Percentiles rank a stretch among this genome's conserved stretches.
Evolutionary conservation across 2,113 vertebrate species (phyloP).

Genomic region (Taxidea taxus): DNA sequence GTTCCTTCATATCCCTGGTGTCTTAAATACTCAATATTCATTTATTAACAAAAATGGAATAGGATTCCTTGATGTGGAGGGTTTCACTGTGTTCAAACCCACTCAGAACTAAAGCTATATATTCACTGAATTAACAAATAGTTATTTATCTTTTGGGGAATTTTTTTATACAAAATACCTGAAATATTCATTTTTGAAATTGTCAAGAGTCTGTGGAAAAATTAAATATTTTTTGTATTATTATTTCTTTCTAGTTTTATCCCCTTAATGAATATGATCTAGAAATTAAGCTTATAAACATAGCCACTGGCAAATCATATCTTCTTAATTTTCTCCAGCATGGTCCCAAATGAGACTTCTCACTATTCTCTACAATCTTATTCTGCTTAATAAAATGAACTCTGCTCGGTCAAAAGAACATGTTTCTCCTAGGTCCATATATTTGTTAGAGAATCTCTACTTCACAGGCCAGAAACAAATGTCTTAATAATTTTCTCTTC

Average conservation of each 20-base stretch:
- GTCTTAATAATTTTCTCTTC: constrained; percentile 65
- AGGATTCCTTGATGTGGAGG: background rate
- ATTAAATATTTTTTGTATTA: background rate
- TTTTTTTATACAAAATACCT: background rate
- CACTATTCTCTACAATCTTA: background rate
- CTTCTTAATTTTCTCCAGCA: background rate
- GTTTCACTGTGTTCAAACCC: background rate
- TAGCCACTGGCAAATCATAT: background rate
- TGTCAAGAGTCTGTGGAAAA: background rate
- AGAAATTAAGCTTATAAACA: background rate
- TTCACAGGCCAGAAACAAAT: constrained; percentile 61
- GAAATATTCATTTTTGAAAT: constrained; percentile 14
- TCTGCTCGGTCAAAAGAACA: constrained; percentile 57
- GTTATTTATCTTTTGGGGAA: background rate
- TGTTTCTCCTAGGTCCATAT: constrained; percentile 37
- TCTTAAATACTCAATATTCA: background rate
- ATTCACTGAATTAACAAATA: background rate
- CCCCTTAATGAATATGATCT: background rate
- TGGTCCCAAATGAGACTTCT: background rate
- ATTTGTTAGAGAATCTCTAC: constrained; percentile 40
- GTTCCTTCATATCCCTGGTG: background rate
- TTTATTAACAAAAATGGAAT: background rate
- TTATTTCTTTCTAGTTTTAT: background rate
- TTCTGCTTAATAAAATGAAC: constrained; percentile 52
- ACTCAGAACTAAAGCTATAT: background rate